These are phyloP conservation scores for Zygothrica quintamaculata DNA, from an alignment of 2,888 invertebrate genomes.

Conservation along the genomic window DNA sequence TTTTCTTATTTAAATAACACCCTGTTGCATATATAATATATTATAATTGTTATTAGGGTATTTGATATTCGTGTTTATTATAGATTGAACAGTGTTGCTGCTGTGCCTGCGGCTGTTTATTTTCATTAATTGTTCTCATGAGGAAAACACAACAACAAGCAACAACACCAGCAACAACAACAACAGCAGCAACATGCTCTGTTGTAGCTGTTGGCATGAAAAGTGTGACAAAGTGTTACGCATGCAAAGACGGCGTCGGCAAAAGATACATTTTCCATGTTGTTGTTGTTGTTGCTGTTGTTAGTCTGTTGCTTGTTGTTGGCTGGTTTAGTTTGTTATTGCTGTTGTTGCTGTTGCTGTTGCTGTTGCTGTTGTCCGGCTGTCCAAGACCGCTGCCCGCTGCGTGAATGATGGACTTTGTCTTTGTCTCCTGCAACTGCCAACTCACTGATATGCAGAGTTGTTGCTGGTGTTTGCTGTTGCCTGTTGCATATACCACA, in stretches of 20 bases:
- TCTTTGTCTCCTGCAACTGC: constrained; percentile 70
- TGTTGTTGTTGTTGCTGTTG: constrained; percentile 43
- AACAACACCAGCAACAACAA: constrained; percentile 37
- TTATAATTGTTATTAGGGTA: constrained; percentile 29
- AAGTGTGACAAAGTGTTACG: constrained; percentile 80
- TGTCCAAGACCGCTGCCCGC: constrained; percentile 71
- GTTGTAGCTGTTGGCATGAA: constrained; percentile 76
- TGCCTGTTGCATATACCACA: constrained; percentile 30
- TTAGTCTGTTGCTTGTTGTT: constrained; percentile 9
- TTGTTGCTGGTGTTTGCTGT: constrained; percentile 19
- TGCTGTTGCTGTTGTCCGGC: constrained; percentile 60
- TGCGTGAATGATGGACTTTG: constrained; percentile 82
- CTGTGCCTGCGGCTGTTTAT: constrained; percentile 77
- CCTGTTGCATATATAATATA: no score
- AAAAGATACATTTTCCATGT: constrained; percentile 76
- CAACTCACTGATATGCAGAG: constrained; percentile 47
- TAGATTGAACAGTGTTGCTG: constrained; percentile 19
- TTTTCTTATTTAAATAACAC: no score
- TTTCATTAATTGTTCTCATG: constrained; percentile 81
- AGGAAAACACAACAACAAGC: constrained; percentile 64
- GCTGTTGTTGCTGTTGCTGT: constrained; percentile 38
- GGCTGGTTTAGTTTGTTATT: constrained; percentile 13
- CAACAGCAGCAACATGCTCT: constrained; percentile 43
- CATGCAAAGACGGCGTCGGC: constrained; percentile 77
- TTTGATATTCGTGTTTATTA: constrained; percentile 9